These are phyloP conservation scores for Abrostola tripartita DNA, from an alignment of 2,888 invertebrate species.

Conservation along the genomic window DNA sequence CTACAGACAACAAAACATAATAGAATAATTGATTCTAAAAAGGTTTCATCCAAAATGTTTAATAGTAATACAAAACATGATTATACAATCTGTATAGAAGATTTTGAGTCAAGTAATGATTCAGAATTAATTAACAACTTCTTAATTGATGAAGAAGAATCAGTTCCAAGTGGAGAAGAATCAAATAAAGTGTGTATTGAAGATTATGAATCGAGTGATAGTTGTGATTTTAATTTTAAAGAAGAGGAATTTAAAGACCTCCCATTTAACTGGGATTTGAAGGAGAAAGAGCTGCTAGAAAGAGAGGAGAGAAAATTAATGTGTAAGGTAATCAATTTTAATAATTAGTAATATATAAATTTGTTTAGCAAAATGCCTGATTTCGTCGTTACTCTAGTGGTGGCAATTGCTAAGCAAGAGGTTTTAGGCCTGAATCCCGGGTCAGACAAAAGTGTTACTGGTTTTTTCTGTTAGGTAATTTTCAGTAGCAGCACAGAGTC, in stretches of 20 bases:
- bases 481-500: too few species aligned
- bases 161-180: constrained; percentile 8
- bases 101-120: constrained; percentile 54
- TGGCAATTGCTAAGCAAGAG: too few species aligned
- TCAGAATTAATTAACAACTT: constrained; percentile 31
- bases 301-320: constrained; percentile 30
- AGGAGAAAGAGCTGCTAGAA: constrained; percentile 39
- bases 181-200: constrained; percentile 31
- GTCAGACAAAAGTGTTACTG: too few species aligned
- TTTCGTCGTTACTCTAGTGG: too few species aligned
- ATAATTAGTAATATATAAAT: not conserved
- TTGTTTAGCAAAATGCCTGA: too few species aligned
- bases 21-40: not conserved
- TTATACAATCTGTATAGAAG: constrained; percentile 37
- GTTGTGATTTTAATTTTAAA: constrained; percentile 26
- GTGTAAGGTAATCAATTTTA: constrained; percentile 26
- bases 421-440: too few species aligned
- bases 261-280: constrained; percentile 18
- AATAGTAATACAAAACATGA: constrained; percentile 2
- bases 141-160: constrained; percentile 28
- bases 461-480: too few species aligned
- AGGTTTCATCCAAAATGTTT: not conserved
- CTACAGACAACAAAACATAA: not conserved
- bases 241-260: constrained; percentile 10
- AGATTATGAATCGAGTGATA: constrained; percentile 46